A percentile compares a stretch with the other conserved stretches of the same genome.
These are phyloP conservation scores for Nasonia giraulti DNA, from an alignment of 1,140 invertebrate species.

Conservation along the genomic window DNA sequence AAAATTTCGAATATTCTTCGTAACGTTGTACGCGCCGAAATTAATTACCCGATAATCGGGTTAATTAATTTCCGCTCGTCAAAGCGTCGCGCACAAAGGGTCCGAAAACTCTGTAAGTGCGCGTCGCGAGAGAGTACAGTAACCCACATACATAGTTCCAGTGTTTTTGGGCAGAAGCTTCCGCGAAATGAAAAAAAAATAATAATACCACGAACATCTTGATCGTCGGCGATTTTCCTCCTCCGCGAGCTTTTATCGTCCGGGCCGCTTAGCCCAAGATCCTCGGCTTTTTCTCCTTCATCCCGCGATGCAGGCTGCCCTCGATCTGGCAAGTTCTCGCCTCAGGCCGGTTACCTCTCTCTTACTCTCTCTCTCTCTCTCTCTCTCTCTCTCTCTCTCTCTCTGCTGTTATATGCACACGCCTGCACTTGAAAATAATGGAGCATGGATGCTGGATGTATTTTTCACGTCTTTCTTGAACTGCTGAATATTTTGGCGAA, in stretches of 20 bases:
- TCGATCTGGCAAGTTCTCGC: neutral
- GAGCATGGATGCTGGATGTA: neutral
- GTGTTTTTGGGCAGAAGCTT: neutral
- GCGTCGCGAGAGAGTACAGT: neutral
- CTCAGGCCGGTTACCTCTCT: neutral
- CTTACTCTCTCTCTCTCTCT: too few relatives aligned
- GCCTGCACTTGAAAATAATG: neutral
- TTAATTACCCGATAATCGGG: neutral
- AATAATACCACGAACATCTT: too few relatives aligned
- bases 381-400: too few relatives aligned
- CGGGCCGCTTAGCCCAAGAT: neutral
- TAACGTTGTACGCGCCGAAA: neutral
- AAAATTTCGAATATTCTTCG: too few relatives aligned
- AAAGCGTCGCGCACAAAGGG: neutral
- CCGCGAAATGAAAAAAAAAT: neutral
- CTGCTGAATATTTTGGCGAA: too few relatives aligned
- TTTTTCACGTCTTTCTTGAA: too few relatives aligned
- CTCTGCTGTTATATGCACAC: too few relatives aligned
- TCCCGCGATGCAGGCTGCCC: neutral
- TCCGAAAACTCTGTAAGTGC: neutral
- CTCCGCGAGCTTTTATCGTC: neutral
- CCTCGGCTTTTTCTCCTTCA: neutral
- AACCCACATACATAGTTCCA: neutral
- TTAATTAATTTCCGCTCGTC: neutral
- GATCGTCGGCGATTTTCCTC: constrained; percentile 4